Conservation (phyloP, 2,797 vertebrate genomes). For the Clarias pachynema region DNA sequence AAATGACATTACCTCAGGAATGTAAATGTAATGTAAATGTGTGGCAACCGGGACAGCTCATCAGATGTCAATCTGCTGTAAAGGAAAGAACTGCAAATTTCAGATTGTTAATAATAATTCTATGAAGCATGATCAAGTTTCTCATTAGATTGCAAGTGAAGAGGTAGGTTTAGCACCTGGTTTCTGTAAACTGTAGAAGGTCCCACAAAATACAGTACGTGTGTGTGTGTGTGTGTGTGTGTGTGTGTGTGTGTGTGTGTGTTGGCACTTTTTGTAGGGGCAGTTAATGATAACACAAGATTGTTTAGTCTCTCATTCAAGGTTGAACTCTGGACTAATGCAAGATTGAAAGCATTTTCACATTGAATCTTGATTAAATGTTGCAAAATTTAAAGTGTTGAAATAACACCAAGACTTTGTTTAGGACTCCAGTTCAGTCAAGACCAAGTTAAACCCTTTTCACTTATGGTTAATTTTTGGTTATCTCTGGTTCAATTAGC, state of each 20-base stretch:
- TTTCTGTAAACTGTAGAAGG: background rate
- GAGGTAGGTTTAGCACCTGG: background rate
- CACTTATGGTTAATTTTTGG: background rate
- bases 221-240: too few relatives aligned
- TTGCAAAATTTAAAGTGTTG: background rate
- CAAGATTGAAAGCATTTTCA: too few relatives aligned
- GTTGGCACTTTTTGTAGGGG: too few relatives aligned
- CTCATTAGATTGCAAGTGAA: background rate
- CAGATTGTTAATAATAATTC: background rate
- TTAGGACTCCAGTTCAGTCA: too few relatives aligned
- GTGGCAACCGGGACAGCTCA: background rate
- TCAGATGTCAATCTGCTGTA: background rate
- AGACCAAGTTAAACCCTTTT: background rate
- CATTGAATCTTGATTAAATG: background rate
- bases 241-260: too few relatives aligned
- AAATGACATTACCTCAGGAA: too few relatives aligned
- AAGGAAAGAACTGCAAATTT: background rate
- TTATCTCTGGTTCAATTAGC: background rate
- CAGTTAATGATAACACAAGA: too few relatives aligned
- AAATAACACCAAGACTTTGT: too few relatives aligned
- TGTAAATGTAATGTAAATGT: background rate
- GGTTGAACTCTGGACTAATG: too few relatives aligned
- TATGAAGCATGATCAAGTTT: background rate
- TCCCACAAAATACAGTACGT: too few relatives aligned
- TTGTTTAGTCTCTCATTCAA: too few relatives aligned